Conservation (phyloP, 2,113 vertebrate species). For the Drymodes brunneopygia region DNA sequence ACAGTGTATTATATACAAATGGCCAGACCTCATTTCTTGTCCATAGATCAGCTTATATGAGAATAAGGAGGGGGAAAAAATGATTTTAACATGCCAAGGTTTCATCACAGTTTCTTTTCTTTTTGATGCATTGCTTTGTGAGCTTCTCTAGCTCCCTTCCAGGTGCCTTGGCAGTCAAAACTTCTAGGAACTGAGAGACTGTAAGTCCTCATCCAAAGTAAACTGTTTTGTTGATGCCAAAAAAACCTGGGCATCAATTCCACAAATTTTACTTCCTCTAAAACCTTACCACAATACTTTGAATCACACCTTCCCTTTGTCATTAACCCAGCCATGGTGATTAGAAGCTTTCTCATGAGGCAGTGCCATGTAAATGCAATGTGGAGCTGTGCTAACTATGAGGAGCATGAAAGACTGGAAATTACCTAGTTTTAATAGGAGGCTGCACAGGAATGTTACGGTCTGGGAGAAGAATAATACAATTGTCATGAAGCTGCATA, state of each 20-base stretch:
- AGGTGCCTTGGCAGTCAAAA: slow-evolving; percentile 1
- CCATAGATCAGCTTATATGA: slow-evolving; percentile 18
- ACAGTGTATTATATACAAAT: slow-evolving; percentile 11
- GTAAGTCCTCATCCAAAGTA: not conserved
- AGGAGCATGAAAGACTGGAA: not conserved
- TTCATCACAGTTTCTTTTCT: slow-evolving; percentile 13
- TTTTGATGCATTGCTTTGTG: not conserved
- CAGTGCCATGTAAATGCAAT: not conserved
- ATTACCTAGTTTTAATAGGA: not conserved
- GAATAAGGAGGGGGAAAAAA: not conserved
- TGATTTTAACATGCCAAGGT: not conserved
- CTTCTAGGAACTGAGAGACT: not conserved
- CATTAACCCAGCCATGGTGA: not conserved
- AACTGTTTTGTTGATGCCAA: not conserved
- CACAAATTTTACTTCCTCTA: not conserved
- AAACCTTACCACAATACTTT: not conserved
- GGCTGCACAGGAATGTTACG: not conserved
- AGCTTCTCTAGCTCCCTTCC: not conserved
- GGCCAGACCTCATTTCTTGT: slow-evolving; percentile 6
- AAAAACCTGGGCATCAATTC: not conserved
- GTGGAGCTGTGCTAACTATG: not conserved
- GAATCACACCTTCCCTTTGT: not conserved
- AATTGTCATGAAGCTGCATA: not conserved
- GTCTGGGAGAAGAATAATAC: not conserved
- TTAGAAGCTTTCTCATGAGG: not conserved